Conservation (phyloP, 2,113 vertebrate genomes). For the Carollia perspicillata region DNA sequence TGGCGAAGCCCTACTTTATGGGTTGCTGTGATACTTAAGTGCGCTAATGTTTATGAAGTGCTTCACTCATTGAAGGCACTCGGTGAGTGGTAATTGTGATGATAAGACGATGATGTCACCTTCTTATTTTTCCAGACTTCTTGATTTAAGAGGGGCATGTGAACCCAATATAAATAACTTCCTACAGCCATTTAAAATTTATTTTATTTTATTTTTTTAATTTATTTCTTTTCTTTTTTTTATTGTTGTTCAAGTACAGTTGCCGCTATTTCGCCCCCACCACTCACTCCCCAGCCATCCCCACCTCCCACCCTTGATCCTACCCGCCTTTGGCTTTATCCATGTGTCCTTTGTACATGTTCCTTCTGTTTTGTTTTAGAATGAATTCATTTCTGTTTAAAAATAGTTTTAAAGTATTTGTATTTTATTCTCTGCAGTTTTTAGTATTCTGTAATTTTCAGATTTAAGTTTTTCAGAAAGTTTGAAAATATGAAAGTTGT, state of each 20-base stretch:
- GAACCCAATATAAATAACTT: background rate
- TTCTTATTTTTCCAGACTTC: conserved; percentile 27
- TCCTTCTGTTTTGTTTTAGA: background rate
- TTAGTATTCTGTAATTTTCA: conserved; percentile 12
- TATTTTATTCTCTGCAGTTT: background rate
- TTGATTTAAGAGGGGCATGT: background rate
- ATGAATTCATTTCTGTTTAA: background rate
- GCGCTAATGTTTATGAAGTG: conserved; percentile 1
- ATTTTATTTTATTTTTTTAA: too few species aligned
- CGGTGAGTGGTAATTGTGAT: background rate
- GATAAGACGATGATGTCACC: background rate
- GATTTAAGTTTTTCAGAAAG: background rate
- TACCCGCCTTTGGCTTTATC: too few species aligned
- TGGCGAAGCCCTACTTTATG: conserved; percentile 19
- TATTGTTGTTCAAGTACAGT: too few species aligned
- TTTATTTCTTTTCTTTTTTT: too few species aligned
- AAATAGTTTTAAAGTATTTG: conserved; percentile 19
- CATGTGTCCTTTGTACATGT: too few species aligned
- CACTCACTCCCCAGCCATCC: too few species aligned
- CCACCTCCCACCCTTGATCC: too few species aligned
- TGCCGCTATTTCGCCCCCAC: too few species aligned
- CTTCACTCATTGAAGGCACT: background rate
- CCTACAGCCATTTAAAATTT: background rate
- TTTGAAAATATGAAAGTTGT: background rate
- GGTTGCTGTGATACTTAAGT: background rate